Evolutionary conservation across 2,888 invertebrate species (phyloP).

Genomic region (Empis livida): DNA sequence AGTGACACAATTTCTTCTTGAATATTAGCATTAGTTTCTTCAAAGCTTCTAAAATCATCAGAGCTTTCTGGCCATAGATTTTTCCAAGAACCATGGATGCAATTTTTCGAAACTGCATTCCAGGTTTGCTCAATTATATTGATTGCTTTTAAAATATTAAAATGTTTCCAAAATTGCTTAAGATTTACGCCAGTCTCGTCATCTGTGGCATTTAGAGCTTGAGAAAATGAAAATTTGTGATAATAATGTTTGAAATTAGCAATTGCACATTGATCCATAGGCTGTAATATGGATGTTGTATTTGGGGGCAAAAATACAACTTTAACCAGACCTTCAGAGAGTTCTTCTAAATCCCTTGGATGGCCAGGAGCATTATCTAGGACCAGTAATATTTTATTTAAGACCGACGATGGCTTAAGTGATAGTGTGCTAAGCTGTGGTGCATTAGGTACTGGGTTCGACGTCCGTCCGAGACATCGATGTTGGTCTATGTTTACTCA

Average conservation of each 20-base stretch:
- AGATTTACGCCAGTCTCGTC: no score
- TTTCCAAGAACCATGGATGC: slow-evolving; percentile 12
- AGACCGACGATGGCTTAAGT: no score
- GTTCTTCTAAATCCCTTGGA: background rate
- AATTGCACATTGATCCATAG: background rate
- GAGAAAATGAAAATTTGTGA: background rate
- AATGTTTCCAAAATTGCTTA: slow-evolving; percentile 4
- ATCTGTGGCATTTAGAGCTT: no score
- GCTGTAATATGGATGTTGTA: background rate
- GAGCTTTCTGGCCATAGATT: slow-evolving; percentile 11
- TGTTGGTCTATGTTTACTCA: no score
- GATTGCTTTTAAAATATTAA: slow-evolving; percentile 13
- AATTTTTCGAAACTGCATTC: slow-evolving; percentile 9
- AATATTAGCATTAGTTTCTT: slow-evolving; percentile 9
- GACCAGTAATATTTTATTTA: background rate
- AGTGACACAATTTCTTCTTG: slow-evolving; percentile 11
- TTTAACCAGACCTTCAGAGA: background rate
- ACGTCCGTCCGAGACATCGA: no score
- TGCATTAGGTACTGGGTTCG: no score
- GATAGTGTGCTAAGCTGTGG: no score
- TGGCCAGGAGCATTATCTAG: slow-evolving; percentile 4
- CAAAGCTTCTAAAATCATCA: no score
- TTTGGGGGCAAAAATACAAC: background rate
- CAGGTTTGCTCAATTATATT: slow-evolving; percentile 9
- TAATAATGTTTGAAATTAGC: background rate